phyloP scores from a whole-genome alignment of 2,888 invertebrate genomes.

The Clanis bilineata region DNA sequence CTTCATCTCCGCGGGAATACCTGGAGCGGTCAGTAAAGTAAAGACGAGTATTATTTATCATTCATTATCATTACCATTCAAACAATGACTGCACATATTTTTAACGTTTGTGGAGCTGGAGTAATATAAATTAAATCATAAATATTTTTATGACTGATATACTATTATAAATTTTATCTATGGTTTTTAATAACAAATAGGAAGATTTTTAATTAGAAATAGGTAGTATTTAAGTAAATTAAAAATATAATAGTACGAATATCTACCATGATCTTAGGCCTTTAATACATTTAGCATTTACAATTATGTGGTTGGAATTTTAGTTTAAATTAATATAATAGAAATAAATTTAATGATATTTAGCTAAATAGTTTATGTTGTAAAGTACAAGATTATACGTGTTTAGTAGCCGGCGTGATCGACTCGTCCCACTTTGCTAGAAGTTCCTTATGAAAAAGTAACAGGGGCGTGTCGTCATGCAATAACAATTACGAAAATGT shows the following conservation, averaged over 20 bases:
- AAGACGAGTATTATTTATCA: slow-evolving; percentile 45
- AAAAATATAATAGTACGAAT: no score
- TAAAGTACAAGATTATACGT: not conserved
- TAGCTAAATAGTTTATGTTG: not conserved
- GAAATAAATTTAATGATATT: not conserved
- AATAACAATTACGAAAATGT: slow-evolving; percentile 15
- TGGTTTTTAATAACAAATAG: no score
- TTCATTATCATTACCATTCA: slow-evolving; percentile 19
- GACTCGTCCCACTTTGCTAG: slow-evolving; percentile 4
- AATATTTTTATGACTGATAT: no score
- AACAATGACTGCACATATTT: slow-evolving; percentile 6
- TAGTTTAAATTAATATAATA: not conserved
- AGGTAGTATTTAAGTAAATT: no score
- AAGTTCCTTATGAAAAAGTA: slow-evolving; percentile 17
- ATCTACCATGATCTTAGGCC: no score
- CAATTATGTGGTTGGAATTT: not conserved
- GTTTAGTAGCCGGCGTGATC: not conserved
- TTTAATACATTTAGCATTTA: no score
- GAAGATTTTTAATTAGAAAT: no score
- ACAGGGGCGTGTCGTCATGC: slow-evolving; percentile 15
- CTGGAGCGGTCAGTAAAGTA: slow-evolving; percentile 91
- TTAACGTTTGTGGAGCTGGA: not conserved
- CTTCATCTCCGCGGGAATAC: slow-evolving; percentile 95
- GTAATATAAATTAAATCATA: no score
- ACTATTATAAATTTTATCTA: no score